Evolutionary conservation across 2,113 vertebrate species (phyloP).

Genomic region (Anser brachyrhynchus): DNA sequence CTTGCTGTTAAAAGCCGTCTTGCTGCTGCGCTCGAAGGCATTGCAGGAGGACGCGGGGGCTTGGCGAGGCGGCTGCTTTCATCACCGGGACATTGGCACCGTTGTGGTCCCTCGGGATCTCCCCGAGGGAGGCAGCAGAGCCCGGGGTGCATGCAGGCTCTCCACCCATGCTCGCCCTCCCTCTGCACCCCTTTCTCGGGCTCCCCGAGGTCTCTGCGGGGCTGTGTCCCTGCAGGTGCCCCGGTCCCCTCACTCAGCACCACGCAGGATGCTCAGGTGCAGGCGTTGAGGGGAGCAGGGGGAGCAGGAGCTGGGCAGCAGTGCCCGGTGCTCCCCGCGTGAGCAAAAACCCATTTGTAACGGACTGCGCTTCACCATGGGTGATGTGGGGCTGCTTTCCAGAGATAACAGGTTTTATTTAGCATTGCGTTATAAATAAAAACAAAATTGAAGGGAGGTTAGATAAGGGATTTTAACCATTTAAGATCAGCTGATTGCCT

Average conservation of each 20-base stretch:
- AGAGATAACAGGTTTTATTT: not conserved
- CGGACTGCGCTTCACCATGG: not conserved
- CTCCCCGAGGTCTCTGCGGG: too few relatives aligned
- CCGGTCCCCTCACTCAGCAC: not conserved
- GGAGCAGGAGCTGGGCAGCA: not conserved
- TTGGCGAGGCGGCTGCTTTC: too few relatives aligned
- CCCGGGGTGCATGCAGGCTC: too few relatives aligned
- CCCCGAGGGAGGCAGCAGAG: too few relatives aligned
- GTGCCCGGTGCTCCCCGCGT: too few relatives aligned
- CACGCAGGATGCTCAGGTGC: not conserved
- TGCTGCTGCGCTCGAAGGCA: not conserved
- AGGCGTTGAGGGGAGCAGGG: not conserved
- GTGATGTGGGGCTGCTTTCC: not conserved
- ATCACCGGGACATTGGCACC: too few relatives aligned
- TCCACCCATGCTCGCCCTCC: too few relatives aligned
- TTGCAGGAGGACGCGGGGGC: not conserved
- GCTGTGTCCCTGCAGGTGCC: not conserved
- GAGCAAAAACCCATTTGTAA: fast-evolving
- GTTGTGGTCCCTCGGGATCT: too few relatives aligned
- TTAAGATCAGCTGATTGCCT: not conserved
- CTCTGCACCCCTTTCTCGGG: too few relatives aligned
- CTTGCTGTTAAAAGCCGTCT: not conserved
- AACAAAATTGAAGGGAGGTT: not conserved
- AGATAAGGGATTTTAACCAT: not conserved
- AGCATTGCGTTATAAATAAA: not conserved